Conservation (phyloP, 2,888 invertebrate species). For the Lamellibrachia columna region DNA sequence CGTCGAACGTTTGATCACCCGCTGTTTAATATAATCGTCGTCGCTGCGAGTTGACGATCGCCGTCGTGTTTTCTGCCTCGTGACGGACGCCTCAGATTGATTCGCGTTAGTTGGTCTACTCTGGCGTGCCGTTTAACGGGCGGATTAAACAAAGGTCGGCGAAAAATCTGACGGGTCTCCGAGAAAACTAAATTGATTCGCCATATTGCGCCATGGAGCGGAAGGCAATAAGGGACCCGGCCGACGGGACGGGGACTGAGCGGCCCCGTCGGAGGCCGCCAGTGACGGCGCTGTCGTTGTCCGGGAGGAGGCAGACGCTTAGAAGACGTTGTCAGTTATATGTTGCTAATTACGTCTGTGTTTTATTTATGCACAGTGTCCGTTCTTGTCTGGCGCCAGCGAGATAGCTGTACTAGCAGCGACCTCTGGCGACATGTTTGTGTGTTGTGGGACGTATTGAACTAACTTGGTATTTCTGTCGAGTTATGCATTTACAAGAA, state of each 20-base stretch:
- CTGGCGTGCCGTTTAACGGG: conserved; percentile 4
- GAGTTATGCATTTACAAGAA: background rate
- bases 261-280: background rate
- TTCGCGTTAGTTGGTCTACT: background rate
- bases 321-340: background rate
- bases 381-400: background rate
- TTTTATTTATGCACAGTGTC: background rate
- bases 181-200: background rate
- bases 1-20: background rate
- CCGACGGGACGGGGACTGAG: background rate
- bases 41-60: background rate
- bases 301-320: background rate
- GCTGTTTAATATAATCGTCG: background rate
- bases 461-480: background rate
- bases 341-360: background rate
- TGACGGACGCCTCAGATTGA: background rate
- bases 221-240: background rate
- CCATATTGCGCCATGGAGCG: background rate
- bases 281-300: background rate
- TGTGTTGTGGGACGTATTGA: background rate
- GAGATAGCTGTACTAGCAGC: background rate
- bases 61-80: background rate
- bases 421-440: background rate
- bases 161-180: conserved; percentile 5
- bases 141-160: background rate